Conservation (phyloP, 2,113 vertebrate species). For the Tautogolabrus adspersus region DNA sequence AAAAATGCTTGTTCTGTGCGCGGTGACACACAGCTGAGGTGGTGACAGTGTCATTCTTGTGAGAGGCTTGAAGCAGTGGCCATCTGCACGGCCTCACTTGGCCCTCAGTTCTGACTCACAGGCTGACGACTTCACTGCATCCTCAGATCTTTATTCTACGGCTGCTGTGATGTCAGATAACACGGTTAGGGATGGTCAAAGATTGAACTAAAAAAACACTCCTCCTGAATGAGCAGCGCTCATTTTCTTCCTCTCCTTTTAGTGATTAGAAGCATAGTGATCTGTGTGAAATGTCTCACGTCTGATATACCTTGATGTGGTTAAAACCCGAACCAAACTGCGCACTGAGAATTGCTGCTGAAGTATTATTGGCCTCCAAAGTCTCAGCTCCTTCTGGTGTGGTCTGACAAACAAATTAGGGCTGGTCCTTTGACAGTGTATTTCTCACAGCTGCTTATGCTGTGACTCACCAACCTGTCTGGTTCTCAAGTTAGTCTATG, state of each 20-base stretch:
- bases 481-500: conserved; percentile 14
- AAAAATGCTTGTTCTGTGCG: conserved; percentile 76
- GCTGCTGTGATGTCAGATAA: conserved; percentile 61
- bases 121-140: conserved; percentile 48
- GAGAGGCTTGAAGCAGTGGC: conserved; percentile 76
- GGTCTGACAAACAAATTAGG: conserved; percentile 50
- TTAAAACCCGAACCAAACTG: conserved; percentile 19
- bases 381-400: conserved; percentile 42
- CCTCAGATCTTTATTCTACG: conserved; percentile 42
- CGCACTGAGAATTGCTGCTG: conserved; percentile 13
- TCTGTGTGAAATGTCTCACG: conserved; percentile 30
- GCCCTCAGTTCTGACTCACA: conserved; percentile 63
- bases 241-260: neutral
- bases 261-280: neutral
- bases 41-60: conserved; percentile 82
- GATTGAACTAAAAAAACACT: neutral
- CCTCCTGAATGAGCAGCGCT: neutral
- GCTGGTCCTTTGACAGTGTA: conserved; percentile 28
- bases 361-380: conserved; percentile 42
- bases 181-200: neutral
- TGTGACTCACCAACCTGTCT: conserved; percentile 52
- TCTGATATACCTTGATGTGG: conserved; percentile 44
- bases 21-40: conserved; percentile 83
- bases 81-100: conserved; percentile 81
- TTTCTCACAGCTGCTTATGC: conserved; percentile 15